Percentiles rank a stretch among this genome's conserved stretches.
These are phyloP conservation scores for Cercocebus atys DNA, from an alignment of 2,113 vertebrate species.

Conservation along the genomic window DNA sequence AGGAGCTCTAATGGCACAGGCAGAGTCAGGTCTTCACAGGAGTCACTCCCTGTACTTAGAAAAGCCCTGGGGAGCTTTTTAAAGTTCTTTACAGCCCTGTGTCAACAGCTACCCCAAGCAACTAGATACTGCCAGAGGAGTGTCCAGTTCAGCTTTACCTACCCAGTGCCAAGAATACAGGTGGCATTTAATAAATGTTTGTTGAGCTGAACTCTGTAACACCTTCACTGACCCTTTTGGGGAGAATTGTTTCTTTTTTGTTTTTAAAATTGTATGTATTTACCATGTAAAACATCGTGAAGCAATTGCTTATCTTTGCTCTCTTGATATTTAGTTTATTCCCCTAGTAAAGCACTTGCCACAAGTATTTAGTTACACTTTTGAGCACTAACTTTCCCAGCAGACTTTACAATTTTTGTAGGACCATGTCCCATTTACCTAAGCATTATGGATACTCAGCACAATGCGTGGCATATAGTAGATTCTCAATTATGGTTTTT, in stretches of 20 bases:
- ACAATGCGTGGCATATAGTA: neutral
- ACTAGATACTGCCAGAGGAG: neutral
- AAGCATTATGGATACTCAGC: neutral
- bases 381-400: slow-evolving; percentile 9
- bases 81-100: neutral
- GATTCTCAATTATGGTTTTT: neutral
- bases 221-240: neutral
- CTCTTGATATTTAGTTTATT: neutral
- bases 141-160: neutral
- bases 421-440: neutral
- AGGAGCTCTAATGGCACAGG: neutral
- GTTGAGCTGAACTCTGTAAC: neutral
- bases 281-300: neutral
- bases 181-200: neutral
- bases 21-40: neutral
- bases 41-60: neutral
- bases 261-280: neutral
- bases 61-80: neutral
- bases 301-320: neutral
- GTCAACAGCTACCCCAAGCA: slow-evolving; percentile 2
- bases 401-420: neutral
- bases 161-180: neutral
- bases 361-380: neutral
- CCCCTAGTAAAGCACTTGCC: neutral
- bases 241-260: neutral